phyloP scores from a whole-genome alignment of 2,888 invertebrate genomes.

The Xylota segnis region DNA sequence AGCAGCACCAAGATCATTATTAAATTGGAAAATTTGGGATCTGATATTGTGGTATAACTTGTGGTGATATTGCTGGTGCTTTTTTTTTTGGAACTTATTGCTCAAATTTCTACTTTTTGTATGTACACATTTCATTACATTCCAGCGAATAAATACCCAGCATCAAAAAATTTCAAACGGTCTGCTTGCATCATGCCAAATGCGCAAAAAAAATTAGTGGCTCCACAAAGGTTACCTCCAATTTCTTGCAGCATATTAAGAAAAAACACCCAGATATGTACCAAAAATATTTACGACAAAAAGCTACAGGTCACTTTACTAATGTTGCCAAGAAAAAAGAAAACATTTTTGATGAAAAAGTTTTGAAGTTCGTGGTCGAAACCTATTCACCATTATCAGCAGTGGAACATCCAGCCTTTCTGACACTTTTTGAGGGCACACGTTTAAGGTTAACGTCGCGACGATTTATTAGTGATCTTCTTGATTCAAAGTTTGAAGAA shows the following conservation, averaged over 20 bases:
- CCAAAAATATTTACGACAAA: background rate
- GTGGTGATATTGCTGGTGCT: too few relatives aligned
- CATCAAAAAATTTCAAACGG: background rate
- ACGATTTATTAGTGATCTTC: background rate
- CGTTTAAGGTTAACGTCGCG: background rate
- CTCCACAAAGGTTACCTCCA: slow-evolving; percentile 5
- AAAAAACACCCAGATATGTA: slow-evolving; percentile 7
- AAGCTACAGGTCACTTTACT: background rate
- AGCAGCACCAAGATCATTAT: background rate
- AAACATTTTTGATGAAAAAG: slow-evolving; percentile 7
- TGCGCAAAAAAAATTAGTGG: slow-evolving; percentile 10
- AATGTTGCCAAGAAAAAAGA: background rate
- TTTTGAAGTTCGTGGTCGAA: background rate
- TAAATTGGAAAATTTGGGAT: background rate
- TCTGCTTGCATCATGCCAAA: background rate
- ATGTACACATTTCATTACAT: background rate
- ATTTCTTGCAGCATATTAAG: slow-evolving; percentile 9
- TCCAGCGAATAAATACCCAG: background rate
- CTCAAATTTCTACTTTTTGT: background rate
- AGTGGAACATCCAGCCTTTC: slow-evolving; percentile 7
- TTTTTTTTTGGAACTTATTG: too few relatives aligned
- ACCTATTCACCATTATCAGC: background rate
- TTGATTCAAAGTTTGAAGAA: background rate
- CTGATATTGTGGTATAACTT: too few relatives aligned
- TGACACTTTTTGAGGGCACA: background rate